Evolutionary conservation across 2,797 vertebrate genomes (phyloP).

Genomic region (Mormyrus proboscirostris): DNA sequence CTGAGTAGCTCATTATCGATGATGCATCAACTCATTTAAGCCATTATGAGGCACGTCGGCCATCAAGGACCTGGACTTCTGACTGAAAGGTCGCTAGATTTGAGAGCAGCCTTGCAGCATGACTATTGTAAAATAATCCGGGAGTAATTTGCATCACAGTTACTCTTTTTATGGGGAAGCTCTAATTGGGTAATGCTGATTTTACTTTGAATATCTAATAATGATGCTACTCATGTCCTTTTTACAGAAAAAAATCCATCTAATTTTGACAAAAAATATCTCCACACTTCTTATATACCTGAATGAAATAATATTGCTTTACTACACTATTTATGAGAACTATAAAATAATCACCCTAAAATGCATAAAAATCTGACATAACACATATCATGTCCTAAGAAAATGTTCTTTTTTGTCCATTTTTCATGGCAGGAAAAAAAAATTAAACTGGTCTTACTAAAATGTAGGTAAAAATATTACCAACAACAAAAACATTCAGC

Average conservation of each 20-base stretch:
- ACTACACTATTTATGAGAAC: neutral
- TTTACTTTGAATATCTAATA: neutral
- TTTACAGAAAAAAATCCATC: neutral
- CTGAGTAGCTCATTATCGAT: conserved; percentile 56
- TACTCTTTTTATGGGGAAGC: neutral
- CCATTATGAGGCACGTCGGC: neutral
- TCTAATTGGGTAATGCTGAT: neutral
- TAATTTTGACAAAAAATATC: neutral
- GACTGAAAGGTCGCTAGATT: neutral
- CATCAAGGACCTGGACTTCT: neutral
- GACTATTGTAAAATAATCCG: neutral
- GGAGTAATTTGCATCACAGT: neutral
- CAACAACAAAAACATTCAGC: neutral
- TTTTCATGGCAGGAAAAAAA: neutral
- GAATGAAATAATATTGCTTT: neutral
- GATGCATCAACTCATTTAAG: neutral
- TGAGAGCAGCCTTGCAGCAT: neutral
- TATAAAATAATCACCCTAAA: neutral
- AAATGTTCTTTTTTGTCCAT: neutral
- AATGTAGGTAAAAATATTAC: neutral
- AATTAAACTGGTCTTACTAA: neutral
- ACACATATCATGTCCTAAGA: neutral
- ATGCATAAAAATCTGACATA: neutral
- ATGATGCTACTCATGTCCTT: too few species aligned
- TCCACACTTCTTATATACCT: neutral